A percentile compares a stretch with the other conserved stretches of the same genome.
phyloP scores from a whole-genome alignment of 2,888 invertebrate species.

The Orthosia gracilis region DNA sequence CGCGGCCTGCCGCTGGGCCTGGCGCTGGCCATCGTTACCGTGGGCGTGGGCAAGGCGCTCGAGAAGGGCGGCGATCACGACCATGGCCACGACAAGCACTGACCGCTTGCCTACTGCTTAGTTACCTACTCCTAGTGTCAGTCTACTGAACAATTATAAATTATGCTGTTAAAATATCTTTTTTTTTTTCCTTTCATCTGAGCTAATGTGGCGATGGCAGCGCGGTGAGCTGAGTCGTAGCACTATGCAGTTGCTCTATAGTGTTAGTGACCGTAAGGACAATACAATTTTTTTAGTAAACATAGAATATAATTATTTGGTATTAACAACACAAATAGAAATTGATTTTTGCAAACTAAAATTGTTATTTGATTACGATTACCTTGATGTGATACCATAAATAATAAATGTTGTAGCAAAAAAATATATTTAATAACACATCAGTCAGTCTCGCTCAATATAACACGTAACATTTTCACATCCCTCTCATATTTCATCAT shows the following conservation, averaged over 20 bases:
- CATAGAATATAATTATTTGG: too few species aligned
- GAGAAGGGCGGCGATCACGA: slow-evolving; percentile 59
- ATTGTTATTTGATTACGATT: too few species aligned
- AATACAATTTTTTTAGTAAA: too few species aligned
- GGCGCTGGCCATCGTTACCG: slow-evolving; percentile 80
- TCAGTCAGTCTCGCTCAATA: slow-evolving; percentile 17
- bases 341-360: too few species aligned
- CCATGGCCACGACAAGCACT: slow-evolving; percentile 74
- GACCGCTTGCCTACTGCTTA: not conserved
- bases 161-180: slow-evolving; percentile 14
- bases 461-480: not conserved
- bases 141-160: slow-evolving; percentile 17
- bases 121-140: slow-evolving; percentile 20
- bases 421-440: slow-evolving; percentile 37
- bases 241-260: too few species aligned
- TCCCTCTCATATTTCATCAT: not conserved
- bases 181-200: not conserved
- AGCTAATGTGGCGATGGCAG: not conserved
- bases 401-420: slow-evolving; percentile 26
- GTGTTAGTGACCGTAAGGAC: too few species aligned
- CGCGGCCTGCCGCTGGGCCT: slow-evolving; percentile 93
- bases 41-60: slow-evolving; percentile 71
- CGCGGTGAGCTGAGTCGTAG: too few species aligned
- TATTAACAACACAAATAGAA: too few species aligned
- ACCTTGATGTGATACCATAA: not conserved